Percentiles rank a stretch among this genome's conserved stretches.
phyloP scores from a whole-genome alignment of 1,140 invertebrate species.

The Mya arenaria region DNA sequence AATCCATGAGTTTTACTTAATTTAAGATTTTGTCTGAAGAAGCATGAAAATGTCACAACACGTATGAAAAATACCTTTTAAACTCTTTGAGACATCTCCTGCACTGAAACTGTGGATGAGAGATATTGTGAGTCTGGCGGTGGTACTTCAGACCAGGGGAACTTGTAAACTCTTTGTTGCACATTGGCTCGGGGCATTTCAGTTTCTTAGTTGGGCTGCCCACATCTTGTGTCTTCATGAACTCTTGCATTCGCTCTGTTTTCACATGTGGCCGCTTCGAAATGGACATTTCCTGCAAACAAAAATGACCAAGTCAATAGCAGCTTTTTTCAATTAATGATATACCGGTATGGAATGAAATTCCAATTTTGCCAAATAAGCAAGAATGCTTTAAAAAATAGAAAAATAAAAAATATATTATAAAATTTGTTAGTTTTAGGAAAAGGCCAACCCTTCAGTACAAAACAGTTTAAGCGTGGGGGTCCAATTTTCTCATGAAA shows the following conservation, averaged over 20 bases:
- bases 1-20: too few species aligned
- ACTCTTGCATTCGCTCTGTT: constrained; percentile 74
- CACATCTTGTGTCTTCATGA: constrained; percentile 62
- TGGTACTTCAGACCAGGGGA: constrained; percentile 75
- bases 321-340: neutral
- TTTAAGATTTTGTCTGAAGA: too few species aligned
- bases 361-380: neutral
- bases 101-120: constrained; percentile 65
- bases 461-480: neutral
- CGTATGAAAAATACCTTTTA: constrained; percentile 77
- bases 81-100: constrained; percentile 69
- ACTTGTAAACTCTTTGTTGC: constrained; percentile 73
- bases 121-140: constrained; percentile 64
- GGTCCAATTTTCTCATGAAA: neutral
- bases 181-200: constrained; percentile 68
- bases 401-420: neutral
- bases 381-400: neutral
- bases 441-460: neutral
- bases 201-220: constrained; percentile 63
- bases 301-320: constrained; percentile 7
- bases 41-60: too few species aligned
- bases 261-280: constrained; percentile 70
- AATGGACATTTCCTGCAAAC: constrained; percentile 50
- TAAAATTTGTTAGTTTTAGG: neutral
- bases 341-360: neutral